These are phyloP conservation scores for Sarcophaga bullata DNA, from an alignment of 1,140 invertebrate species.

Conservation along the genomic window DNA sequence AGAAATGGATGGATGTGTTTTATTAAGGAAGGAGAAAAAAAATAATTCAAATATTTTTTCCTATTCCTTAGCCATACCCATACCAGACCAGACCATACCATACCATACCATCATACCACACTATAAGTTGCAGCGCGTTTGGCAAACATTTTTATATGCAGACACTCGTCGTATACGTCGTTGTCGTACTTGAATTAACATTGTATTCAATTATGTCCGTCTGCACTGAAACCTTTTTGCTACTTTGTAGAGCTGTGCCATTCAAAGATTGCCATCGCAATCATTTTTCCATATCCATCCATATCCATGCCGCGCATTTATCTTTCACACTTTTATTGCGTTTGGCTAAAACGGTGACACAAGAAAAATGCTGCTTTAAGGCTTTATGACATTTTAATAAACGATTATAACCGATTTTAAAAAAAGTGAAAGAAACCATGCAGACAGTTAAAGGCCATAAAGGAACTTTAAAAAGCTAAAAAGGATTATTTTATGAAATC, in stretches of 20 bases:
- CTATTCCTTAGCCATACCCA: no score
- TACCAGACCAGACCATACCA: no score
- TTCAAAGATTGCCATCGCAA: background rate
- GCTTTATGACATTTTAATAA: conserved; percentile 37
- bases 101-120: no score
- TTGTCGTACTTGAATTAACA: conserved; percentile 18
- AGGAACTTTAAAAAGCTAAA: no score
- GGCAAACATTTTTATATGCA: no score
- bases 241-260: background rate
- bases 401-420: conserved; percentile 31
- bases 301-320: conserved; percentile 28
- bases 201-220: conserved; percentile 10
- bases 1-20: no score
- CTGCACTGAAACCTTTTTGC: background rate
- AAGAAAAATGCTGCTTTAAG: conserved; percentile 27
- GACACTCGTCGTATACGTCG: background rate
- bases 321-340: conserved; percentile 27
- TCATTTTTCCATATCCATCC: background rate
- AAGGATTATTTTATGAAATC: no score
- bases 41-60: no score
- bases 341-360: conserved; percentile 1
- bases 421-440: background rate
- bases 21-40: no score
- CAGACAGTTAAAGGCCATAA: no score
- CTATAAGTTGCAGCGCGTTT: no score